These are phyloP conservation scores for Sphaeridia pumilis DNA, from an alignment of 2,888 invertebrate species.

Conservation along the genomic window DNA sequence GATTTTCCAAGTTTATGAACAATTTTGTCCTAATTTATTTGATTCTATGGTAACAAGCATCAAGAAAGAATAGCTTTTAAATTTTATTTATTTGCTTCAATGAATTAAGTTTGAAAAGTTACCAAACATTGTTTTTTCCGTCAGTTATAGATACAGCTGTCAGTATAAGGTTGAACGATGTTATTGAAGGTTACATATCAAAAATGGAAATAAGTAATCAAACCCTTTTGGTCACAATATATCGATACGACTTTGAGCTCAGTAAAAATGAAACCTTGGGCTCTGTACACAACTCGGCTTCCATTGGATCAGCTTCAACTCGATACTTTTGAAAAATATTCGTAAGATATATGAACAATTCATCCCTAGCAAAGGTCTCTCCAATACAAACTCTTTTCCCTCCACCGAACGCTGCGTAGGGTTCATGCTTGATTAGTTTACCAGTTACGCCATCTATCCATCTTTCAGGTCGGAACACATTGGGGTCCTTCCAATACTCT, in stretches of 20 bases:
- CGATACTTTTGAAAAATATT: conserved; percentile 28
- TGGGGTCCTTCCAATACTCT: conserved; percentile 29
- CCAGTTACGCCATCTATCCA: conserved; percentile 24
- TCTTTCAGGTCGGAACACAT: conserved; percentile 29
- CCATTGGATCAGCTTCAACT: conserved; percentile 20
- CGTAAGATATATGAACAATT: conserved; percentile 26
- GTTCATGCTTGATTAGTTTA: conserved; percentile 23
- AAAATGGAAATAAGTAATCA: too few relatives aligned
- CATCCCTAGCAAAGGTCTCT: conserved; percentile 24
- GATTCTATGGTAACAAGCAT: too few relatives aligned
- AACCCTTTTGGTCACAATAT: too few relatives aligned
- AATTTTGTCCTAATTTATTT: too few relatives aligned
- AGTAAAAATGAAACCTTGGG: conserved; percentile 19
- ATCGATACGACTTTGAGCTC: conserved; percentile 24
- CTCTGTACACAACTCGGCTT: conserved; percentile 14
- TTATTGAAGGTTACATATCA: too few relatives aligned
- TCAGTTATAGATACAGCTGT: neutral
- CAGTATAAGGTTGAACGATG: too few relatives aligned
- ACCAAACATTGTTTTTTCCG: too few relatives aligned
- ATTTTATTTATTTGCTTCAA: too few relatives aligned
- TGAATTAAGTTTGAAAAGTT: too few relatives aligned
- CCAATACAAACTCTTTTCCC: conserved; percentile 28
- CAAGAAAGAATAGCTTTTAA: neutral
- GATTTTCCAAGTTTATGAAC: too few relatives aligned
- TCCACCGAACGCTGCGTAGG: conserved; percentile 23